Evolutionary conservation across 2,113 vertebrate species (phyloP).

Genomic region (Coracopsis vasa): DNA sequence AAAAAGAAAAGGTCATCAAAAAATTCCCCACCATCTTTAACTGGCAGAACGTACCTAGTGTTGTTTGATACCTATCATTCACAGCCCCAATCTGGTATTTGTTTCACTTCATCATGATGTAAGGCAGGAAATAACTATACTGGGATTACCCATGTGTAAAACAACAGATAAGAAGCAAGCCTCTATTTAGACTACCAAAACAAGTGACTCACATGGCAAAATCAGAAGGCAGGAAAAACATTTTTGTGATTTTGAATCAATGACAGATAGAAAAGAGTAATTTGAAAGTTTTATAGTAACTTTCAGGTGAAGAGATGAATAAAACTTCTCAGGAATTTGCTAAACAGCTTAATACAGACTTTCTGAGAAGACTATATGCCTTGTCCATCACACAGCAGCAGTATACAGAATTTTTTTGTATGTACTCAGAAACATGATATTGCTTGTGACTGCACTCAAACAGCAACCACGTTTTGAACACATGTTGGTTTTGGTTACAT

Average conservation of each 20-base stretch:
- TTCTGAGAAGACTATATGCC: neutral
- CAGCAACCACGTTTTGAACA: neutral
- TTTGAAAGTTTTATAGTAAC: neutral
- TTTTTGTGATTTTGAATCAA: neutral
- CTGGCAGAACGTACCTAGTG: neutral
- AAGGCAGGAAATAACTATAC: neutral
- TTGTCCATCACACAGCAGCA: neutral
- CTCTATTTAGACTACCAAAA: neutral
- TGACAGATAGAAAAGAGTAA: neutral
- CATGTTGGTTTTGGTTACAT: rapidly evolving
- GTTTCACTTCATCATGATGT: neutral
- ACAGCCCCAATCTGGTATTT: neutral
- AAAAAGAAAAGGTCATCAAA: neutral
- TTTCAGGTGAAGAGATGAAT: neutral
- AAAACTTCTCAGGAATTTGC: neutral
- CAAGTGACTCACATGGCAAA: neutral
- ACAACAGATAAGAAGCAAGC: neutral
- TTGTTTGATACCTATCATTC: neutral
- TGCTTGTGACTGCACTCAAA: neutral
- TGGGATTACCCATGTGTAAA: neutral
- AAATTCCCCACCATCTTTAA: neutral
- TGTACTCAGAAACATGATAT: neutral
- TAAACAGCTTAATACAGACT: neutral
- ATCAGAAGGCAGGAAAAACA: neutral
- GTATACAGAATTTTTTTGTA: neutral